These are phyloP conservation scores for Lasiurus cinereus DNA, from an alignment of 2,113 vertebrate species.

Conservation along the genomic window DNA sequence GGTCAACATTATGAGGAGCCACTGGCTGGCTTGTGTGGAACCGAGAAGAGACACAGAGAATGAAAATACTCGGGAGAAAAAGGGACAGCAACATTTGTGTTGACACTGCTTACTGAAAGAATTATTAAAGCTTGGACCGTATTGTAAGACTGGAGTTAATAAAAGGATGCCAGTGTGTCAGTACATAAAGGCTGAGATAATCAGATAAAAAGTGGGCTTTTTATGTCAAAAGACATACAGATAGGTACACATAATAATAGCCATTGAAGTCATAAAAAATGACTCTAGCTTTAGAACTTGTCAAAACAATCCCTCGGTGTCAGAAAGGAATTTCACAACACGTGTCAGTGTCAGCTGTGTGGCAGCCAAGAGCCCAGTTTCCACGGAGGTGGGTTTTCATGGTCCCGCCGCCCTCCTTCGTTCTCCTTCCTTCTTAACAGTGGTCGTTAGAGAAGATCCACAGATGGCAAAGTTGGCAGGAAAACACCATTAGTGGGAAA, in stretches of 20 bases:
- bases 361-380: neutral
- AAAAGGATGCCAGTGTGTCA: neutral
- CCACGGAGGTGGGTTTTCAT: neutral
- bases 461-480: slow-evolving; percentile 71
- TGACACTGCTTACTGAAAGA: neutral
- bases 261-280: neutral
- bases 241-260: neutral
- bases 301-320: slow-evolving; percentile 49
- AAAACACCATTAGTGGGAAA: slow-evolving; percentile 71
- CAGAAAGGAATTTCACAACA: slow-evolving; percentile 3
- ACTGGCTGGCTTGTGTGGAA: neutral
- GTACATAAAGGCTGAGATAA: neutral
- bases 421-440: slow-evolving; percentile 39
- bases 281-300: slow-evolving; percentile 33
- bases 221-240: neutral
- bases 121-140: neutral
- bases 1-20: neutral
- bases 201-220: neutral
- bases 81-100: neutral
- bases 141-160: neutral
- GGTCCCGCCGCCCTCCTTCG: neutral
- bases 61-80: neutral
- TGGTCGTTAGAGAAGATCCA: slow-evolving; percentile 52
- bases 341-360: neutral
- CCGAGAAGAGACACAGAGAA: neutral